phyloP scores from a whole-genome alignment of 2,888 invertebrate genomes.

The Drosophila quasianomalipes region DNA sequence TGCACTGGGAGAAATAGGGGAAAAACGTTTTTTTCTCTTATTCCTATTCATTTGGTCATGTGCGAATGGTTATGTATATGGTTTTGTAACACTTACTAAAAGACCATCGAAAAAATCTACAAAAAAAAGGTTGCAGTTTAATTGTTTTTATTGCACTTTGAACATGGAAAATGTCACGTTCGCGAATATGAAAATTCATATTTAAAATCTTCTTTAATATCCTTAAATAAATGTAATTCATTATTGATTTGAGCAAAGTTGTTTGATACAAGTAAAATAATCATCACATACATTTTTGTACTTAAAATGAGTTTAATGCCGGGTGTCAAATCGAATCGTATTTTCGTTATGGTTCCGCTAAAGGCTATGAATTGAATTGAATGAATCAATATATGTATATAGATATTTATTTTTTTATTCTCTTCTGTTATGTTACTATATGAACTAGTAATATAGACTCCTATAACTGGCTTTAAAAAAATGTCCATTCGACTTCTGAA shows the following conservation, averaged over 20 bases:
- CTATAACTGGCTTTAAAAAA: too few relatives aligned
- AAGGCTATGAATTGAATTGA: background rate
- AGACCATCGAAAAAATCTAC: background rate
- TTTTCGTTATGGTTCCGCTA: background rate
- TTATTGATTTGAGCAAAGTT: background rate
- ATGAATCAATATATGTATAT: too few relatives aligned
- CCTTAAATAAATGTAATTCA: background rate
- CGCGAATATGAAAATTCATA: background rate
- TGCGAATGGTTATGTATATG: background rate
- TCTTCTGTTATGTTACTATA: too few relatives aligned
- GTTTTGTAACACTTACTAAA: background rate
- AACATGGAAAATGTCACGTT: background rate
- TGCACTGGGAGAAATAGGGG: conserved; percentile 7
- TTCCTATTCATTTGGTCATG: background rate
- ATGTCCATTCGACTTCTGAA: too few relatives aligned
- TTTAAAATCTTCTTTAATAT: background rate
- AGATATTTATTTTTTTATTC: too few relatives aligned
- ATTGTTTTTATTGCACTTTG: background rate
- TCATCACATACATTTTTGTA: background rate
- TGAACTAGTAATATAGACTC: too few relatives aligned
- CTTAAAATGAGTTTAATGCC: background rate
- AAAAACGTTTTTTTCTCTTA: background rate
- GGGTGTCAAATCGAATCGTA: background rate
- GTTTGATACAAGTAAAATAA: background rate
- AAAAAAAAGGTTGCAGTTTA: background rate